Evolutionary conservation across 2,888 invertebrate species (phyloP).

Genomic region (Rotaria socialis): DNA sequence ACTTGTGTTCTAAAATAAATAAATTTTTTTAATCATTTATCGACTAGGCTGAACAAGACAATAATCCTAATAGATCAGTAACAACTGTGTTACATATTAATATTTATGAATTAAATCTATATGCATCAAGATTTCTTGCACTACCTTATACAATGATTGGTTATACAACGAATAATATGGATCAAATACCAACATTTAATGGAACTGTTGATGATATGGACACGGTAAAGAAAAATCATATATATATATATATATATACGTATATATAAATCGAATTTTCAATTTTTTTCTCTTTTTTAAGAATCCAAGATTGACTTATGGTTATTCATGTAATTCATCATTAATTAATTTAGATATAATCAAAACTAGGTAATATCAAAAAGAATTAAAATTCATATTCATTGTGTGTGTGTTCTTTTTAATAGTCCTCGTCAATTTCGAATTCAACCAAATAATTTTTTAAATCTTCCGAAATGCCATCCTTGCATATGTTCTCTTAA

Average conservation of each 20-base stretch:
- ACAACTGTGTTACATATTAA: slow-evolving; percentile 9
- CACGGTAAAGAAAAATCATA: not conserved
- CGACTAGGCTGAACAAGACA: slow-evolving; percentile 26
- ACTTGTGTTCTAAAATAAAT: not conserved
- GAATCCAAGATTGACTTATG: not conserved
- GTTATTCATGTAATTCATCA: not conserved
- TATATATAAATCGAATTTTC: not conserved
- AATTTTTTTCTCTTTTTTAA: not conserved
- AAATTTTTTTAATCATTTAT: not conserved
- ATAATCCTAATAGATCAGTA: not conserved
- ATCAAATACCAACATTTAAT: slow-evolving; percentile 28
- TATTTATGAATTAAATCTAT: slow-evolving; percentile 26
- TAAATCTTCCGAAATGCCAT: not conserved
- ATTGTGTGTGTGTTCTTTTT: no score
- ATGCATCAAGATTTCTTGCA: not conserved
- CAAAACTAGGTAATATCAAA: not conserved
- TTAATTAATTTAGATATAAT: not conserved
- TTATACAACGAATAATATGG: not conserved
- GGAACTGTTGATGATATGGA: not conserved
- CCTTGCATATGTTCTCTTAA: not conserved
- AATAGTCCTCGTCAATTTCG: slow-evolving; percentile 29
- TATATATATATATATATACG: not conserved
- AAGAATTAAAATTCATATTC: no score
- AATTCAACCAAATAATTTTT: not conserved
- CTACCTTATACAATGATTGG: not conserved